Evolutionary conservation across 2,888 invertebrate genomes (phyloP).

Genomic region (Exephanes ischioxanthus): DNA sequence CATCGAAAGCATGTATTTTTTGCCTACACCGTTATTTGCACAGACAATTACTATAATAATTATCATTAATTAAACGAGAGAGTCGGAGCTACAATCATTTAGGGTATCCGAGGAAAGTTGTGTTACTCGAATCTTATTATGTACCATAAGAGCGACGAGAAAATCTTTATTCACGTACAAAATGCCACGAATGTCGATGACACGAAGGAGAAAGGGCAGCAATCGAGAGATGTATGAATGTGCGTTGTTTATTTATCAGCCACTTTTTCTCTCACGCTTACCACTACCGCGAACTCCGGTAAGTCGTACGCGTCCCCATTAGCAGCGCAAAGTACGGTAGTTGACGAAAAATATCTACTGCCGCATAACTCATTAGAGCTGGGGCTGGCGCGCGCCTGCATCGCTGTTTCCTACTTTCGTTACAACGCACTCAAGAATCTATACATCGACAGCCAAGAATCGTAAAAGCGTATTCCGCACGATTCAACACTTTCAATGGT

Average conservation of each 20-base stretch:
- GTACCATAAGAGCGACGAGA: not conserved
- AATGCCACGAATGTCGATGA: slow-evolving; percentile 3
- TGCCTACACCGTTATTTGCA: not conserved
- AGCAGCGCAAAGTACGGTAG: not conserved
- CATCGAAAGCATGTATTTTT: not conserved
- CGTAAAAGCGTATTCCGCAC: too few relatives aligned
- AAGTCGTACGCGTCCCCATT: not conserved
- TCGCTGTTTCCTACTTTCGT: slow-evolving; percentile 39
- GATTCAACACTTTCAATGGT: not conserved
- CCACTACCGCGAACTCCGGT: not conserved
- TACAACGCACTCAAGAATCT: slow-evolving; percentile 14
- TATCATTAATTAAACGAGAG: slow-evolving; percentile 1
- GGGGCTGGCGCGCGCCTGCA: not conserved
- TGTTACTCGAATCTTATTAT: not conserved
- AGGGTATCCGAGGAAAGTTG: not conserved
- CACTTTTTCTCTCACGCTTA: slow-evolving; percentile 17
- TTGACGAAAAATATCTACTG: slow-evolving; percentile 27
- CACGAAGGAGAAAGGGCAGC: slow-evolving; percentile 9
- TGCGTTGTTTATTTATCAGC: not conserved
- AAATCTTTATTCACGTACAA: slow-evolving; percentile 20
- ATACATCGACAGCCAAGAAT: not conserved
- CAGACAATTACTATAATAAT: slow-evolving; percentile 8
- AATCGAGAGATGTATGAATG: not conserved
- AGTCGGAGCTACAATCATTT: not conserved
- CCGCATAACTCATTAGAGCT: slow-evolving; percentile 33